phyloP scores from a whole-genome alignment of 1,140 invertebrate genomes.

The Lepidostoma basale region DNA sequence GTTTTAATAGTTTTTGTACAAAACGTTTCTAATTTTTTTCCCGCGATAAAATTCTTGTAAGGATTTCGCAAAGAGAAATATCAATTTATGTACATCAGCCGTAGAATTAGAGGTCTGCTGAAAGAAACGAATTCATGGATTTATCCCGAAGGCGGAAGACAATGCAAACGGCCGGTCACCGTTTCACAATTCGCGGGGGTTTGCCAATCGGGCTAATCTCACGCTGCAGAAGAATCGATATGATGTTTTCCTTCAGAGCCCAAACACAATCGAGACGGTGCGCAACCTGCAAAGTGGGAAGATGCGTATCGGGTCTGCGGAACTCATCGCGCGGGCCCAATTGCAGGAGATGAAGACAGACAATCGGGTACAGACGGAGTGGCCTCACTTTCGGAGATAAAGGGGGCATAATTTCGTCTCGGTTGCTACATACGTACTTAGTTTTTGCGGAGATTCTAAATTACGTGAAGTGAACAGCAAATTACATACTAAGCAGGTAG shows the following conservation, averaged over 20 bases:
- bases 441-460: constrained; percentile 11
- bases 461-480: constrained; percentile 12
- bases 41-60: too few species aligned
- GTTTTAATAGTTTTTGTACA: too few species aligned
- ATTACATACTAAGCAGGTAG: too few species aligned
- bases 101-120: too few species aligned
- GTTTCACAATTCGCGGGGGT: background rate
- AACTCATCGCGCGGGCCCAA: background rate
- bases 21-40: too few species aligned
- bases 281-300: background rate
- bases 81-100: too few species aligned
- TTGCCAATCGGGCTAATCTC: background rate
- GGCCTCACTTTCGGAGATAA: constrained; percentile 19
- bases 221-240: constrained; percentile 2
- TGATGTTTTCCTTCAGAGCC: constrained; percentile 20
- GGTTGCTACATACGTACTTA: background rate
- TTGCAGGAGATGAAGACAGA: constrained; percentile 6
- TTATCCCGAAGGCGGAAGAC: background rate
- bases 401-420: constrained; percentile 13
- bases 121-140: too few species aligned
- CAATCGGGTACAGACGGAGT: constrained; percentile 16
- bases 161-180: background rate
- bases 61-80: too few species aligned
- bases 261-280: constrained; percentile 19
- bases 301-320: constrained; percentile 2